Base-by-base conservation (phyloP, 2,797 vertebrate genomes). In the Sus cebifrons region DNA sequence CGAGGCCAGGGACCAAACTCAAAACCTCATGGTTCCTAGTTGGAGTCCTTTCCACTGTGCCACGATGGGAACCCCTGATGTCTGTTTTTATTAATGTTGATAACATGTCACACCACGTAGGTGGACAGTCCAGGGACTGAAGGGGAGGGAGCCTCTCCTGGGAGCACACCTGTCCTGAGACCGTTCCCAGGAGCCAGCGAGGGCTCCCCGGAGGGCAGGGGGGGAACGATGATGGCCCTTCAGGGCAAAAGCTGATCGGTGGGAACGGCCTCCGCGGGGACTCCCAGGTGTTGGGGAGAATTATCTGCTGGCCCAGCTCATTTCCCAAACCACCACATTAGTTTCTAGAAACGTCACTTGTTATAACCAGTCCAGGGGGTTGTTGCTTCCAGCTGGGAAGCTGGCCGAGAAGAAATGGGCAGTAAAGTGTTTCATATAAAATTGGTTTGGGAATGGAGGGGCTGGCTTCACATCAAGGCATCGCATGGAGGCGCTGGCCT, bases 381-480 rank as follows among this genome's bases (percentile, higher is more conserved):
- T 18, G 6, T 15, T 18, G 36, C 77, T 82, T 79, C 21, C 49
- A 9, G 58, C 70, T 8, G 27, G 89, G 88, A 44, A 56, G 29
- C n/a, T 1, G 7, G 81, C 64, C 0, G 0, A 29, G 73, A 70
- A 92, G 85, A 87, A 86, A 27, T 0, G 70, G 91, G n/a, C 32
- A 11, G 70, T 21, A 64, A 62, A 71, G 68, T 1, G 13, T 71
- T 64, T 86, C 65, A 27, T 60, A 58, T 60, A 52, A 67, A 78
- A 6, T 60, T 3, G 15, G 32, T 79, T 16, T 78, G 78, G 92
- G 67, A 54, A 58, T n/a, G 0, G 4, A 95, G 79, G 75, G 16
- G 29, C 60, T 75, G 74, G 95, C 83, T 83, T 49, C 74, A 70
- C 92, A 49, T 91, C 78, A 68, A 94, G 95, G 86, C 21, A 1